A percentile compares a stretch with the other conserved stretches of the same genome.
phyloP scores from a whole-genome alignment of 2,888 invertebrate species.

The Drosophila conformis region DNA sequence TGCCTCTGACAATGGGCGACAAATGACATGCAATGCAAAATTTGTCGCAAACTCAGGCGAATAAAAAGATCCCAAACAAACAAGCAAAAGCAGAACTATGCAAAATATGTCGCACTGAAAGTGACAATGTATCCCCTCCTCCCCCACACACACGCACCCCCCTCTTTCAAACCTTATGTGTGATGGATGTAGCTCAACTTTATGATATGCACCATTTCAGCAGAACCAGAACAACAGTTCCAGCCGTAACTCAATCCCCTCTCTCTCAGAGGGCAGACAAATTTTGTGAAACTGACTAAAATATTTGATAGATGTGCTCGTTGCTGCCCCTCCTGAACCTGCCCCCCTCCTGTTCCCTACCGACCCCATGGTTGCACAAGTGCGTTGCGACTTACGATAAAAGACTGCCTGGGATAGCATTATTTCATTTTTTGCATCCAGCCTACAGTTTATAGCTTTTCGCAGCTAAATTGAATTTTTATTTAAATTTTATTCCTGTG shows the following conservation, averaged over 20 bases:
- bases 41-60: constrained; percentile 46
- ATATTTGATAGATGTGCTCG: constrained; percentile 58
- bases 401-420: constrained; percentile 12
- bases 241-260: constrained; percentile 10
- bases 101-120: constrained; percentile 62
- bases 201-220: constrained; percentile 51
- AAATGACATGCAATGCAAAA: constrained; percentile 70
- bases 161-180: constrained; percentile 2
- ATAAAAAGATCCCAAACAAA: constrained; percentile 13
- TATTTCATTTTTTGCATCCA: neutral
- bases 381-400: constrained; percentile 25
- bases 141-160: neutral
- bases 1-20: constrained; percentile 69
- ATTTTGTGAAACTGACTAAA: constrained; percentile 53
- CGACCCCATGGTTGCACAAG: constrained; percentile 25
- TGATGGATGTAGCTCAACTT: constrained; percentile 72
- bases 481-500: constrained; percentile 59
- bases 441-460: constrained; percentile 42
- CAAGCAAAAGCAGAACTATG: constrained; percentile 48
- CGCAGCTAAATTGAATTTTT: constrained; percentile 68
- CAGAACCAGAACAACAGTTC: constrained; percentile 16
- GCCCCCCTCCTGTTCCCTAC: neutral
- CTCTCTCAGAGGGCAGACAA: constrained; percentile 34
- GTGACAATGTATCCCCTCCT: constrained; percentile 57
- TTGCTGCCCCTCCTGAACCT: neutral